Evolutionary conservation across 1,140 invertebrate genomes (phyloP), one percentile per base, ranked within the genome.

Genomic region (Pseudomyrmex concolor): DNA sequence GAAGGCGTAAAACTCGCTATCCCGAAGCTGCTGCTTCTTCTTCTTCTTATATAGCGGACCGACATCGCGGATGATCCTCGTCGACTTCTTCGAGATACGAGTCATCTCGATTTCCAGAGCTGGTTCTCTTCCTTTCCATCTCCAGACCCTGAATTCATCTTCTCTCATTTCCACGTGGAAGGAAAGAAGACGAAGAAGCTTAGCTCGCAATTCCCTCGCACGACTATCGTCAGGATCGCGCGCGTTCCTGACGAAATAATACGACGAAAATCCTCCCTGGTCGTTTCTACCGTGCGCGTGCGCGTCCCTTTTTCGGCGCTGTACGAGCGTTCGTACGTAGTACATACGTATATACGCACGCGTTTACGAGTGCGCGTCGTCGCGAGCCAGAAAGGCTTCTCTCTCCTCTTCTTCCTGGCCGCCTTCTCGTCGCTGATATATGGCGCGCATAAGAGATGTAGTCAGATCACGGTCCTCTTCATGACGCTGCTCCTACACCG

Each of bases 401-500:
- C 67, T 54, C 66, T 19, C 83, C 85, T 85, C 68, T 77, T 74
- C 84, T 71, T 73, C 54, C 57, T 70, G 63, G 54, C 82, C 68
- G 48, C 55, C 81, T 73, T 78, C 80, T 83, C 68, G 68, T 81
- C 74, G 83, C 85, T 92, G 91, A 92, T 92, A 91, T 92, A 93
- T 90, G 83, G 91, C 90, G 86, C 88, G 88, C 87, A 88, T 87
- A 89, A 89, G 86, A 91, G 90, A 90, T 92, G 92, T 91, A 90
- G 90, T 91, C 89, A 90, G 91, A 92, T 91, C 90, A 90, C 86
- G 88, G 89, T 89, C 85, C 84, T 78, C 89, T 91, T 90, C 90
- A 91, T 92, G 91, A 93, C 86, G 90, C 88, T 91, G 90, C 91
- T 91, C 81, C 89, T 91, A 90, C 90, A 90, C 86, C 73, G 86